Percentiles rank a stretch among this genome's conserved stretches.
phyloP scores from a whole-genome alignment of 2,888 invertebrate genomes.

The Tiphia femorata region DNA sequence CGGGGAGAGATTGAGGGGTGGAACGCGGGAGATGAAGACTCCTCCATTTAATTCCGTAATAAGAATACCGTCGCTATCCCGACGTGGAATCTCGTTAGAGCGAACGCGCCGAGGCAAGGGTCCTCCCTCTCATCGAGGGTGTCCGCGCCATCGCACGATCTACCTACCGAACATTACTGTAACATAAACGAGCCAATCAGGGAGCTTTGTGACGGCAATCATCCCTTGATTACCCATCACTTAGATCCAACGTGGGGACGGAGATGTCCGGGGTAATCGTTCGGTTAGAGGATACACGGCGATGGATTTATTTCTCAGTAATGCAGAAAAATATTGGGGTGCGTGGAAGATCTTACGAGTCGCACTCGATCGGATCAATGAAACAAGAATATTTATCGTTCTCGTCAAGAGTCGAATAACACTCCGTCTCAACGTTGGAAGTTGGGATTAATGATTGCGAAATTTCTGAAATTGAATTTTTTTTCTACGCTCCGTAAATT shows the following conservation, averaged over 20 bases:
- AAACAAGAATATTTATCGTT: too few relatives aligned
- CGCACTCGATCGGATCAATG: too few relatives aligned
- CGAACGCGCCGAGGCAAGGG: conserved; percentile 2
- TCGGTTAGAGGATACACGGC: neutral
- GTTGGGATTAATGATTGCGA: too few relatives aligned
- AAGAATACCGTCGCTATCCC: conserved; percentile 12
- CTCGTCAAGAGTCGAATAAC: too few relatives aligned
- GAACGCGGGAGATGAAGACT: neutral
- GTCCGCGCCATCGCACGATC: conserved; percentile 14
- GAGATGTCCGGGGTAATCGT: conserved; percentile 21
- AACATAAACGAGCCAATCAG: conserved; percentile 65
- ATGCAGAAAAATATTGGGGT: too few relatives aligned
- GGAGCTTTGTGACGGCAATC: conserved; percentile 60
- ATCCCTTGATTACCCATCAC: conserved; percentile 58
- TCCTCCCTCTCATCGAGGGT: conserved; percentile 14
- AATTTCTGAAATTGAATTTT: too few relatives aligned
- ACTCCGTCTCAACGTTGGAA: too few relatives aligned
- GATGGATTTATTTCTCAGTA: neutral
- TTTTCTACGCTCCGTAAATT: too few relatives aligned
- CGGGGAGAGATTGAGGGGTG: neutral
- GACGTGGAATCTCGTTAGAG: conserved; percentile 32
- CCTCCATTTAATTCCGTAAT: conserved; percentile 10
- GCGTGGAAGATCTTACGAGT: too few relatives aligned
- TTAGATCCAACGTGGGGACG: conserved; percentile 51
- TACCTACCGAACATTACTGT: conserved; percentile 45